Conservation (phyloP, 1,140 invertebrate species). For the Drosophila lacteicornis region DNA sequence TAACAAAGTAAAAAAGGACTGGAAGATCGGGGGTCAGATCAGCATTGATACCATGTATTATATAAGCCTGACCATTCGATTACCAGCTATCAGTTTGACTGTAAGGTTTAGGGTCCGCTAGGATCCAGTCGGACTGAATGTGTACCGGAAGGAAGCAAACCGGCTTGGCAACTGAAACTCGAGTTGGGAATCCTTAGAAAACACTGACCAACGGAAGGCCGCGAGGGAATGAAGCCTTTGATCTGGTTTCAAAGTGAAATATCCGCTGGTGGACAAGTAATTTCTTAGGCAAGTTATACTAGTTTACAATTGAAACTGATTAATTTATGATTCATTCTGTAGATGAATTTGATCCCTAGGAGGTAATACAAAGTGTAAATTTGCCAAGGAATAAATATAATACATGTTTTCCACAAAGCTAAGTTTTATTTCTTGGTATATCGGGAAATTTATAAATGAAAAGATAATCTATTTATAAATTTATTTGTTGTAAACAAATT, state of each 20-base stretch:
- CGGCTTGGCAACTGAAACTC: background rate
- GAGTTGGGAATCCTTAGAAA: constrained; percentile 12
- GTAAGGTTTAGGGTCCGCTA: constrained; percentile 1
- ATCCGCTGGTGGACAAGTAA: no score
- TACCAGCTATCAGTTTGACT: background rate
- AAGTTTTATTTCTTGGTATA: no score
- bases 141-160: constrained; percentile 7
- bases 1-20: background rate
- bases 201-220: background rate
- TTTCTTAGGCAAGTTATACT: background rate
- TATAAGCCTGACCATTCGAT: background rate
- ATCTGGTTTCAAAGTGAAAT: background rate
- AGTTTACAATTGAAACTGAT: no score
- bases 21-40: background rate
- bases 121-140: background rate
- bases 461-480: no score
- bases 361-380: no score
- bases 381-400: no score
- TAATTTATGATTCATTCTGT: no score
- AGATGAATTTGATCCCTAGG: no score
- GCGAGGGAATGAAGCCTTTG: background rate
- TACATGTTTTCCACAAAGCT: no score
- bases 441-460: no score
- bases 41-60: background rate
- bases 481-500: background rate